These are phyloP conservation scores for Megathymus violae DNA, from an alignment of 1,140 invertebrate species.

Conservation along the genomic window DNA sequence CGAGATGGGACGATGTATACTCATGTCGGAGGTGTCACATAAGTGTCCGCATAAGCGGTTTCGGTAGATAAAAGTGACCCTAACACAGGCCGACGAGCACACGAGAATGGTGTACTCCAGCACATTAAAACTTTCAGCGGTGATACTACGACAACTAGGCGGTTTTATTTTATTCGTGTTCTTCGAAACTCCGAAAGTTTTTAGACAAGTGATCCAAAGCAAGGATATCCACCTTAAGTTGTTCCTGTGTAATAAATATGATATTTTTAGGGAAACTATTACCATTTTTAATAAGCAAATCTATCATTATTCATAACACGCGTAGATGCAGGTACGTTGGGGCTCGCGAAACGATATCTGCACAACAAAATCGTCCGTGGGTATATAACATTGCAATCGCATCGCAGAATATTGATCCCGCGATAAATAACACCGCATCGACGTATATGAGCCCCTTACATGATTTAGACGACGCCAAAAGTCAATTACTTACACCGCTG, in stretches of 20 bases:
- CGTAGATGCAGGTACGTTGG: no score
- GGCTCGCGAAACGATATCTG: no score
- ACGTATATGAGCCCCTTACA: constrained; percentile 42
- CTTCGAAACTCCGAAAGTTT: constrained; percentile 31
- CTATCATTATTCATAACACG: no score
- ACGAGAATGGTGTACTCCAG: constrained; percentile 17
- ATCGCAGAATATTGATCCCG: constrained; percentile 11
- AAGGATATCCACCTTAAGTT: constrained; percentile 30
- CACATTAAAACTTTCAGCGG: constrained; percentile 26
- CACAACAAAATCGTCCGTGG: background rate
- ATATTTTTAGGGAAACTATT: no score
- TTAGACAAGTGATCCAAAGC: constrained; percentile 1
- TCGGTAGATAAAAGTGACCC: constrained; percentile 31
- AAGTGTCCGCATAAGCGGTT: constrained; percentile 16
- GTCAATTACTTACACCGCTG: constrained; percentile 51
- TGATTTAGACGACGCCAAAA: constrained; percentile 54
- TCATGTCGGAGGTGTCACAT: constrained; percentile 31
- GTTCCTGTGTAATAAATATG: no score
- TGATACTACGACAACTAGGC: constrained; percentile 33
- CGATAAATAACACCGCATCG: constrained; percentile 46
- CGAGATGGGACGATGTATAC: constrained; percentile 30
- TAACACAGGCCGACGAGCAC: constrained; percentile 22
- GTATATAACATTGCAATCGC: background rate
- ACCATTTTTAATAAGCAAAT: no score
- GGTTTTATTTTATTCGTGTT: constrained; percentile 27